Evolutionary conservation across 2,888 invertebrate species (phyloP), one percentile per base, ranked within the genome.

Genomic region (Platynereis dumerilii): DNA sequence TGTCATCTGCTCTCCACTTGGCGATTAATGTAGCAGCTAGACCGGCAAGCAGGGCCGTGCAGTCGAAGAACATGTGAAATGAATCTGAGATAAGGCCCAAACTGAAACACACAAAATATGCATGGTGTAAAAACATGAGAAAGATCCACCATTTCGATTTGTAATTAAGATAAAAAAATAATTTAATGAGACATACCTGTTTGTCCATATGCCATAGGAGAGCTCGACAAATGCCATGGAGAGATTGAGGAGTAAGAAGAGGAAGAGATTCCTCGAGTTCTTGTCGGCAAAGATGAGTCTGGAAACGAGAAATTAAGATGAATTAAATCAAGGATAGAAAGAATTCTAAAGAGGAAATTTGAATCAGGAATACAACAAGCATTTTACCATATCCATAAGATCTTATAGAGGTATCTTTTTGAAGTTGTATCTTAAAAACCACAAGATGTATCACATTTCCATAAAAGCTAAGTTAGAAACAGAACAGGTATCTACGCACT

Each of bases 51-150:
- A 98, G 86, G 10, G 97, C 97, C 45, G 96, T 96, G 83, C 97
- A 98, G 86, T 98, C 97, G 84, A 98, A 98, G 86, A 98, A 97
- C 97, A 98, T 98, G 85, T 98, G 97, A 87, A 97, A 98, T 76
- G 97, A 94, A 88, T 98, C 97, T 1, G 96, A 96, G 82, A 98
- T 97, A 74, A 98, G 88, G 81, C 97, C 95, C 89, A 88, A 74
- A 87, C 91, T 84, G 80, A 56, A 81, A 77, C 5, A 34, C 12
- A 34, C n/a, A n/a, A n/a, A n/a, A n/a, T n/a, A n/a, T n/a, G n/a
- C n/a, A n/a, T n/a, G n/a, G n/a, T n/a, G n/a, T n/a, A n/a, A n/a
- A n/a, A n/a, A n/a, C n/a, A n/a, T n/a, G n/a, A n/a, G n/a, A n/a
- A n/a, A n/a, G n/a, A n/a, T n/a, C n/a, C n/a, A n/a, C n/a, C n/a